Conservation (phyloP, 1,140 invertebrate species). For the Drosophila elegans region DNA sequence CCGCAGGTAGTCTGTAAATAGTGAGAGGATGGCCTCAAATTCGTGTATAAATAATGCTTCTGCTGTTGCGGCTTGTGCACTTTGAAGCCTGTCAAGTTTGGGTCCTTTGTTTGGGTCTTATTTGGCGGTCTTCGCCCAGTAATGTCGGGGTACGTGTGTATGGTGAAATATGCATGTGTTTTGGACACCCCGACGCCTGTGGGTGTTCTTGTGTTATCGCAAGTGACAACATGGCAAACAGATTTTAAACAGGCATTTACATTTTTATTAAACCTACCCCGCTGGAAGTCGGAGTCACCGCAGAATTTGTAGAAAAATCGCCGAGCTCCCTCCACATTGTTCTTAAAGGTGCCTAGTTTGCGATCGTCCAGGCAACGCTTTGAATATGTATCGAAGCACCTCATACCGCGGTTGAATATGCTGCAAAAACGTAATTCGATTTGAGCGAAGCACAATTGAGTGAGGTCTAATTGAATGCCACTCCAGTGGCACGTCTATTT, state of each 20-base stretch:
- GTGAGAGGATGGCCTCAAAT: constrained; percentile 6
- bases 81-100: constrained; percentile 20
- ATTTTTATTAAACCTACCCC: constrained; percentile 50
- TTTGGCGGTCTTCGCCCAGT: background rate
- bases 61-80: constrained; percentile 3
- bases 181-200: constrained; percentile 9
- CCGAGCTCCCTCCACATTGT: constrained; percentile 76
- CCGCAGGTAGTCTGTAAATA: constrained; percentile 71
- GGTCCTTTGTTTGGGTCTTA: constrained; percentile 13
- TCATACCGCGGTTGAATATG: constrained; percentile 80
- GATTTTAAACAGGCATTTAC: background rate
- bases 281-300: constrained; percentile 69
- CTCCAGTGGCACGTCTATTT: constrained; percentile 1
- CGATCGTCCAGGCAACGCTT: constrained; percentile 67
- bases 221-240: constrained; percentile 3
- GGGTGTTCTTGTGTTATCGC: constrained; percentile 21
- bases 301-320: constrained; percentile 80
- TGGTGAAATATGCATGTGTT: constrained; percentile 5
- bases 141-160: constrained; percentile 5
- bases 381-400: constrained; percentile 78
- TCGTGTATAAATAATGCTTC: constrained; percentile 19
- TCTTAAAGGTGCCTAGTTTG: constrained; percentile 66
- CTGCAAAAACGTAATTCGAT: constrained; percentile 59
- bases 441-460: constrained; percentile 23
- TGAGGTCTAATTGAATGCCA: constrained; percentile 22